These are phyloP conservation scores for Cyanoramphus novaezelandiae DNA, from an alignment of 2,113 vertebrate genomes.

Conservation along the genomic window DNA sequence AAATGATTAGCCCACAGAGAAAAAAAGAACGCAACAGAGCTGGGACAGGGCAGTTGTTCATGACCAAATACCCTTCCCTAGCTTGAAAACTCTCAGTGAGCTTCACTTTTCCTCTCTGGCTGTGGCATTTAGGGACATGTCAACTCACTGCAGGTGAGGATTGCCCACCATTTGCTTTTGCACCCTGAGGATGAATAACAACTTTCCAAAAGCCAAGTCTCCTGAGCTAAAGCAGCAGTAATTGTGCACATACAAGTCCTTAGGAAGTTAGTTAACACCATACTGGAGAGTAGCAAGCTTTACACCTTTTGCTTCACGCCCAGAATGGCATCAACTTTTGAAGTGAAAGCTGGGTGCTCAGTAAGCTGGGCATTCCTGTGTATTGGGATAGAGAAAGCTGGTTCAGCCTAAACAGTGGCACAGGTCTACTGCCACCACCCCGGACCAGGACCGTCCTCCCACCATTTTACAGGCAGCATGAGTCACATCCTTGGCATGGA, in stretches of 20 bases:
- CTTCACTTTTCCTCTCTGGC: neutral
- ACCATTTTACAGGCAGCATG: fast-evolving
- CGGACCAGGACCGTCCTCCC: neutral
- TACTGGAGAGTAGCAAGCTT: neutral
- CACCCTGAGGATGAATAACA: neutral
- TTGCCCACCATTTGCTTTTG: neutral
- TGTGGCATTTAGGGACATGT: neutral
- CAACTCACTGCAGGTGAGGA: neutral
- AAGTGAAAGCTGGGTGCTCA: neutral
- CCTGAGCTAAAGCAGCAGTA: neutral
- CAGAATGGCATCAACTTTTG: neutral
- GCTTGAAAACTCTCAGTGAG: neutral
- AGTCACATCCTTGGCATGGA: neutral
- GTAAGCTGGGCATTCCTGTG: neutral
- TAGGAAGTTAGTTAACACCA: neutral
- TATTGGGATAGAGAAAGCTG: neutral
- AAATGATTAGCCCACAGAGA: neutral
- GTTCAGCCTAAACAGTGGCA: neutral
- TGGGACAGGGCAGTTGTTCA: neutral
- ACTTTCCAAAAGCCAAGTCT: neutral
- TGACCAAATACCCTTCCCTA: neutral
- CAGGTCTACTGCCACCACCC: neutral
- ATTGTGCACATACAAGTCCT: neutral
- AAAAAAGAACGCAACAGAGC: neutral
- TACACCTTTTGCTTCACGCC: neutral